Conservation (phyloP, 2,888 invertebrate species). For the Ormyrus rosae region DNA sequence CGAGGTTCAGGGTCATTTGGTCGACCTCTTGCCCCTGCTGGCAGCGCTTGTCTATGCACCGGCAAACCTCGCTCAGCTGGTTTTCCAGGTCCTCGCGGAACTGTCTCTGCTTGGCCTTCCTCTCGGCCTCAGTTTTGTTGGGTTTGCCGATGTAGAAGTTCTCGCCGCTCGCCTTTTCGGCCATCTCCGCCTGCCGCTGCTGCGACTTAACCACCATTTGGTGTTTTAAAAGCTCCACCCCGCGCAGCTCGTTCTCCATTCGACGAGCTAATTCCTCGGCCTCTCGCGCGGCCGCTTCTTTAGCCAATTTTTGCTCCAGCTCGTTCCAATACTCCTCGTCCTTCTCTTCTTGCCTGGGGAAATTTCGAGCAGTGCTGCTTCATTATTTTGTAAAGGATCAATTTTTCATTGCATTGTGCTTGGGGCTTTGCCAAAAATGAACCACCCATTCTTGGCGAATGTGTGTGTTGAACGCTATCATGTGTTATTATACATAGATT, state of each 20-base stretch:
- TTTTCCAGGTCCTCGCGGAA: slow-evolving; percentile 35
- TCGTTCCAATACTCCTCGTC: slow-evolving; percentile 36
- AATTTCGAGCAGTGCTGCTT: no score
- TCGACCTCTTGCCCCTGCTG: slow-evolving; percentile 37
- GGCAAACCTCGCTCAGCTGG: slow-evolving; percentile 51
- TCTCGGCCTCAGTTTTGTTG: background rate
- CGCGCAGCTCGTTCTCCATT: slow-evolving; percentile 21
- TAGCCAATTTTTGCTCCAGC: background rate
- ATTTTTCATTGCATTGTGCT: no score
- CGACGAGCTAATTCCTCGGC: background rate
- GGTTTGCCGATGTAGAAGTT: background rate
- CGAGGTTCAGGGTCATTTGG: slow-evolving; percentile 11
- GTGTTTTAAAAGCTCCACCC: background rate
- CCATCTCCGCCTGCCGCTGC: background rate
- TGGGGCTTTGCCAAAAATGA: no score
- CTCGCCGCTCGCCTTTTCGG: background rate
- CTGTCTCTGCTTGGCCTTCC: slow-evolving; percentile 3
- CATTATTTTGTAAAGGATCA: no score
- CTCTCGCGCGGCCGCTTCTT: background rate
- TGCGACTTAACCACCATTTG: slow-evolving; percentile 35
- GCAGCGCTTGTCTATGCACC: slow-evolving; percentile 58
- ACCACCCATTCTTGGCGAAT: no score
- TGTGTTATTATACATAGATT: no score
- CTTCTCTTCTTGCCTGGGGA: slow-evolving; percentile 29
- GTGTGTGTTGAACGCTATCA: no score